These are phyloP conservation scores for Phylloscopus trochiloides DNA, from an alignment of 2,113 vertebrate species.

Conservation along the genomic window DNA sequence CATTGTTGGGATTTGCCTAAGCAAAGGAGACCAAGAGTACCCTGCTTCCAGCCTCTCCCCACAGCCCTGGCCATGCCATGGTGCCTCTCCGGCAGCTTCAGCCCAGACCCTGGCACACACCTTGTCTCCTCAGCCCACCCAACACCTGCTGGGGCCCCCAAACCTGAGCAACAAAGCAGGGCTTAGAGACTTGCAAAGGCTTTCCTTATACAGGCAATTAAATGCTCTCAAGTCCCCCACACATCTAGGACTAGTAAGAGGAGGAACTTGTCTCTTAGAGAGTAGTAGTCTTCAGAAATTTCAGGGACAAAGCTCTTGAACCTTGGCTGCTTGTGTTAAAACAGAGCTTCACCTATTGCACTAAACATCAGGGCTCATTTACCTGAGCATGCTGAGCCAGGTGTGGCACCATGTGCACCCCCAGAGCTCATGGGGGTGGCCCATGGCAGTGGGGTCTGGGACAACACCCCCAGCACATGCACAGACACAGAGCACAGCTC, in stretches of 20 bases:
- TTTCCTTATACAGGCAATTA: background rate
- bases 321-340: background rate
- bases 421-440: background rate
- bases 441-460: fast-evolving
- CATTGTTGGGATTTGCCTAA: fast-evolving
- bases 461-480: background rate
- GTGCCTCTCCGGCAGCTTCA: background rate
- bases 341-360: fast-evolving
- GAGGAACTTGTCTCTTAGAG: background rate
- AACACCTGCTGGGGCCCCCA: background rate
- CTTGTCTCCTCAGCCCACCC: background rate
- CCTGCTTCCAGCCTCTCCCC: background rate
- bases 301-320: background rate
- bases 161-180: background rate
- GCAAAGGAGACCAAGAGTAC: background rate
- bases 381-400: background rate
- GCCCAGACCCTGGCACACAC: background rate
- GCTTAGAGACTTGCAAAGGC: background rate
- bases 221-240: background rate
- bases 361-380: background rate
- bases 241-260: fast-evolving
- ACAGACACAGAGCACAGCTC: fast-evolving
- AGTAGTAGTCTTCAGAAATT: background rate
- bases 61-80: fast-evolving
- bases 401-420: fast-evolving